Conservation (phyloP, 1,140 invertebrate species). For the Heliconius hewitsoni region DNA sequence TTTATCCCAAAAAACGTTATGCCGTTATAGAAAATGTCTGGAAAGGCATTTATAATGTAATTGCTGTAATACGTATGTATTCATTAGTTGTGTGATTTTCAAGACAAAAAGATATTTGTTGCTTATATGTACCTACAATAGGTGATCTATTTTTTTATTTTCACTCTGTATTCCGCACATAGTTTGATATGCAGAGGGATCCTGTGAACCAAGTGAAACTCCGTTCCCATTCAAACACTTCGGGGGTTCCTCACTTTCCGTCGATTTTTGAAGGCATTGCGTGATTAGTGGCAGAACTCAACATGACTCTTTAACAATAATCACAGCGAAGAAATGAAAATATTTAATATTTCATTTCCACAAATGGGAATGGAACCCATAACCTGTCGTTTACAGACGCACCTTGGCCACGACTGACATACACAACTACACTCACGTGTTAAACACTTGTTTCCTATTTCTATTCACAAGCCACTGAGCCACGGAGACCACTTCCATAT, state of each 20-base stretch:
- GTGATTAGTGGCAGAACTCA: not conserved
- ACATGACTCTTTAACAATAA: too few species aligned
- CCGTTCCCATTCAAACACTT: not conserved
- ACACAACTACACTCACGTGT: too few species aligned
- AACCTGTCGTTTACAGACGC: too few species aligned
- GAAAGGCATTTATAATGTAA: constrained; percentile 26
- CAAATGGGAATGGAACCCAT: not conserved
- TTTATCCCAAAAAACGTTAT: constrained; percentile 45
- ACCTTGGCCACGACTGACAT: too few species aligned
- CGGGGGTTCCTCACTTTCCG: not conserved
- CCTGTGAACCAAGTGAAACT: not conserved
- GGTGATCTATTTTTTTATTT: not conserved
- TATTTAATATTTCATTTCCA: not conserved
- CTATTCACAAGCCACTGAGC: not conserved
- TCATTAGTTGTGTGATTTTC: not conserved
- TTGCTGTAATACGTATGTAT: not conserved
- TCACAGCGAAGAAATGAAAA: not conserved
- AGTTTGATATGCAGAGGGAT: not conserved
- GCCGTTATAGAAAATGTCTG: constrained; percentile 25
- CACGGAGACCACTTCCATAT: constrained; percentile 14
- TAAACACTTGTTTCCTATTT: too few species aligned
- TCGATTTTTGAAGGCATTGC: not conserved
- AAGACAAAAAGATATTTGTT: too few species aligned
- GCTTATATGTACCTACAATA: too few species aligned
- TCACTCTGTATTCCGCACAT: not conserved